These are phyloP conservation scores for Chloroceryle inda DNA, from an alignment of 2,797 vertebrate species.

Conservation along the genomic window DNA sequence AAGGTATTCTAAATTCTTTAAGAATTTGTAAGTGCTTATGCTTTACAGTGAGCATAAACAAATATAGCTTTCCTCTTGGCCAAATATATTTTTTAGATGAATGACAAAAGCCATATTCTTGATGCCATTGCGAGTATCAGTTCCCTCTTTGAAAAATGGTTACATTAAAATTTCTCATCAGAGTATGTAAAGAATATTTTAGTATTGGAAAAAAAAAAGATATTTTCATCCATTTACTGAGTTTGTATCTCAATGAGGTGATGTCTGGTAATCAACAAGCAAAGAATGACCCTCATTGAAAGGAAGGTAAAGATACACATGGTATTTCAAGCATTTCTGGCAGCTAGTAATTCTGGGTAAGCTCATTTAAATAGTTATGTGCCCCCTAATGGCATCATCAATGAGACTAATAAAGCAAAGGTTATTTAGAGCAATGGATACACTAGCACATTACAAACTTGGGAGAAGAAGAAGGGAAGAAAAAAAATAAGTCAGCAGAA, in stretches of 20 bases:
- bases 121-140: neutral
- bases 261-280: slow-evolving; percentile 18
- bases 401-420: slow-evolving; percentile 30
- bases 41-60: neutral
- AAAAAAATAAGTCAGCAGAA: slow-evolving; percentile 1
- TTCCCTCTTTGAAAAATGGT: neutral
- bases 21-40: neutral
- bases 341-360: slow-evolving; percentile 32
- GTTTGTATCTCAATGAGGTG: neutral
- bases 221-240: neutral
- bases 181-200: neutral
- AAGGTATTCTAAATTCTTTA: neutral
- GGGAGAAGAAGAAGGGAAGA: neutral
- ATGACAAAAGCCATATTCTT: neutral
- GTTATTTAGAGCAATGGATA: slow-evolving; percentile 26
- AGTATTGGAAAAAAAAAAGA: neutral
- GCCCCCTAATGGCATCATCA: slow-evolving; percentile 47
- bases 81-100: neutral
- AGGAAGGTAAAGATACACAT: neutral
- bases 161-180: neutral
- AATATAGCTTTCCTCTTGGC: neutral
- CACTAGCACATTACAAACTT: neutral
- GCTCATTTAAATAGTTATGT: slow-evolving; percentile 37
- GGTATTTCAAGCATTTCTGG: slow-evolving; percentile 19
- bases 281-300: slow-evolving; percentile 18